Conservation (phyloP, 2,888 invertebrate genomes). For the Eurytoma adleriae region DNA sequence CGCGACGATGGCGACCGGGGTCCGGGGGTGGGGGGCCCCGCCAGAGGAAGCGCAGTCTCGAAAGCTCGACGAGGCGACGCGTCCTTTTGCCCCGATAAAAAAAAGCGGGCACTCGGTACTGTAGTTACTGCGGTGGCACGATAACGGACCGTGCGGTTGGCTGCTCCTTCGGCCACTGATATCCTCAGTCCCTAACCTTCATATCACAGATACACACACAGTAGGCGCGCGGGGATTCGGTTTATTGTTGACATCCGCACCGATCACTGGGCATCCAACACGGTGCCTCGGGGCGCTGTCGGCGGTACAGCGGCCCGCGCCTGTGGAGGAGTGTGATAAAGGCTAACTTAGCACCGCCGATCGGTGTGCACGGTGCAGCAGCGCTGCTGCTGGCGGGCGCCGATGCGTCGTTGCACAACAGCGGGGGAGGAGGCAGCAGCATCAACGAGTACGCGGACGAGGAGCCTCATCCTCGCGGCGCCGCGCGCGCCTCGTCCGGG, state of each 20-base stretch:
- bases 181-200: slow-evolving; percentile 28
- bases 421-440: not conserved
- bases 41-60: not conserved
- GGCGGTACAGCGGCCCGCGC: no score
- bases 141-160: not conserved
- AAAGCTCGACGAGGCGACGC: no score
- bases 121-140: not conserved
- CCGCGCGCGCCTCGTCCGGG: not conserved
- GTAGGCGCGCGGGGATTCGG: not conserved
- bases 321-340: not conserved
- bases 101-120: no score
- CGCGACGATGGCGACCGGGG: slow-evolving; percentile 37
- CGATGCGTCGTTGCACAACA: slow-evolving; percentile 24
- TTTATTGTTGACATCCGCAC: not conserved
- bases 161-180: no score
- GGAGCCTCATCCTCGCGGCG: not conserved
- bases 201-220: not conserved
- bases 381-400: slow-evolving; percentile 8
- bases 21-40: not conserved
- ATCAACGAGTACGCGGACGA: not conserved
- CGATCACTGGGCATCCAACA: not conserved
- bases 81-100: no score
- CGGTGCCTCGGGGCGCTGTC: no score
- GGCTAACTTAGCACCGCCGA: not conserved
- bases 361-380: slow-evolving; percentile 6